Base-by-base conservation (phyloP, 2,888 invertebrate species). In the Drosophila anceps region DNA sequence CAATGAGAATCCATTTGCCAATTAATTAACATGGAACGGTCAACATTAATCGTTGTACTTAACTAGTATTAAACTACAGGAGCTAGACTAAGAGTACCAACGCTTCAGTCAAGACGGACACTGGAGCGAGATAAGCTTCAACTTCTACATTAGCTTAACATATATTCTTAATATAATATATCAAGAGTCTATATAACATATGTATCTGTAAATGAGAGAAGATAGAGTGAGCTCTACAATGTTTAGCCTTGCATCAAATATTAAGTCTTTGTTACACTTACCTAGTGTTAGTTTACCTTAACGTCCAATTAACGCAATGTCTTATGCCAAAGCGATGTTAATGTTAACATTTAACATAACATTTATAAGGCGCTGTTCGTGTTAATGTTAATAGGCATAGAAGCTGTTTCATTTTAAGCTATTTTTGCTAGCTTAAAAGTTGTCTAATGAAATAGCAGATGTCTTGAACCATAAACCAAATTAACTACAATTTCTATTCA, bases 1-100 rank as follows among this genome's bases (percentile, higher is more conserved):
- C 35, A 82, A 76, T 53, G 89, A 90, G 48, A 90, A 87, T 84
- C 90, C 90, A 0, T 90, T 87, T 64, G 79, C 82, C 20, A 2
- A 2, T 24, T 24, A 58, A 24, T 3, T 10, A 37, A 15, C 4
- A 13, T 12, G 10, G 6, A n/a, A 13, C 9, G 31, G 4, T 37
- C 18, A 6, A 15, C 0, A 27, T 0, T 7, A 20, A 15, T 44
- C 18, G 43, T 9, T 27, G 54, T 46, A 31, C 31, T 51, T n/a
- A 37, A 24, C 44, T 58, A 59, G 33, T 46, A 51, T 50, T 54
- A 50, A n/a, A 10, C n/a, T 31, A 18, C 20, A 51, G 35, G 15
- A 50, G 20, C 1, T 33, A 18, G 1, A 13, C 27, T 20, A 39
- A 43, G 33, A 24, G 35, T 51, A 48, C 60, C 55, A 60, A 57